Base-by-base conservation (phyloP, 2,113 vertebrate species). In the Zeus faber region DNA sequence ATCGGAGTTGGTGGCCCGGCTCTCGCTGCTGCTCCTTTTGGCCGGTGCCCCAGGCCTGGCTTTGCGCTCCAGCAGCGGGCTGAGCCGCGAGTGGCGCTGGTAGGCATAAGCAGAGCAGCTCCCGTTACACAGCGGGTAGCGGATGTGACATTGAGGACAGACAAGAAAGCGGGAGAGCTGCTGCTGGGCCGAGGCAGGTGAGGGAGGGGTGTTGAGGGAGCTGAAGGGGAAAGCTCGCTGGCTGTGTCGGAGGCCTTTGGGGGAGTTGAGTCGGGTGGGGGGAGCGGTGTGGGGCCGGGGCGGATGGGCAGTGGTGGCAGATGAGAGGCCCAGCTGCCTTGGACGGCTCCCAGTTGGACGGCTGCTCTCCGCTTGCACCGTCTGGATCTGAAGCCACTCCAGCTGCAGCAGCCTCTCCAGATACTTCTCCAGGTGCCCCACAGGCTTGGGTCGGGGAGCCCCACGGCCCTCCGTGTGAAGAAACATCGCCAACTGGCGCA, bases 321-420 rank as follows among this genome's bases (percentile, higher is more conserved):
- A 50, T n/a, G 77, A 66, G 35, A 79, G 70, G 1, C 70, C 39
- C 21, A 74, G 79, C 0, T 71, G 75, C 52, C 74, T 87, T 0
- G 44, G 39, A 20, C 82, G 93, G 76, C 54, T 52, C 0, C 80
- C 81, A 0, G 66, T 50, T 0, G 65, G 58, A 23, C 85, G 92
- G 17, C 69, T 89, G 52, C 67, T 91, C 67, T 98, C 96, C 0
- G 74, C 70, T 70, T 95, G 92, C 0, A 93, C 72, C 0, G 94
- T 97, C 85, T 95, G 94, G 57, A 92, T 76, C 54, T 98, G 94
- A 52, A 96, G 88, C 95, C 94, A 95, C 58, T 97, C 94, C 1
- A 98, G 85, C 75, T 95, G 89, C 55, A 97, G 18, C 10, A 98
- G 91, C 22, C 92, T 89, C 62, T 92, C 89, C 0, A 98, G 45